Evolutionary conservation across 1,140 invertebrate species (phyloP).

Genomic region (Oncopodura yosiiana): DNA sequence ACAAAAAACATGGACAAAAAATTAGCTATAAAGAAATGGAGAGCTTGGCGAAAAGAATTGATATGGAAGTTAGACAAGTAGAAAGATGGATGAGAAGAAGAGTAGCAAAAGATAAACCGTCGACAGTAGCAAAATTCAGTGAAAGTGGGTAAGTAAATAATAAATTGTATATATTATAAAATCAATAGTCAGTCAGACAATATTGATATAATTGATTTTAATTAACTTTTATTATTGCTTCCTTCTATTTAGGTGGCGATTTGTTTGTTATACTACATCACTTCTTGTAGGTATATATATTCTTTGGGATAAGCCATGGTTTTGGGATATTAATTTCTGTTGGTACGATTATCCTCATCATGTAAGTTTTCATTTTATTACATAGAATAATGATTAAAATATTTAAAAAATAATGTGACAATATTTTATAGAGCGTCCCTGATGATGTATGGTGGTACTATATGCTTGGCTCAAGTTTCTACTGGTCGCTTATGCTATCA

Average conservation of each 20-base stretch:
- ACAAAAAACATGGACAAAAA: constrained; percentile 54
- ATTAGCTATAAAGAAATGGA: constrained; percentile 65
- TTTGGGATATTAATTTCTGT: constrained; percentile 85
- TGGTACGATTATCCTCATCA: constrained; percentile 63
- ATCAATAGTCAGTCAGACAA: neutral
- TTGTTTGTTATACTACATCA: constrained; percentile 71
- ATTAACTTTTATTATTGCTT: constrained; percentile 3
- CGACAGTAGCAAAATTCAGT: constrained; percentile 81
- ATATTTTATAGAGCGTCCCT: constrained; percentile 35
- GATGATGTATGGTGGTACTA: constrained; percentile 82
- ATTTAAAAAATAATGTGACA: neutral
- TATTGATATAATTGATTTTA: too few relatives aligned
- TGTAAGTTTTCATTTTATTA: constrained; percentile 33
- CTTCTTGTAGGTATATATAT: constrained; percentile 73
- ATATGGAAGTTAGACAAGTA: constrained; percentile 76
- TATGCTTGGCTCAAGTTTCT: constrained; percentile 88
- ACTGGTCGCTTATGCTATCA: constrained; percentile 84
- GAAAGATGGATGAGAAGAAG: constrained; percentile 80
- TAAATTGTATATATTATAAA: too few relatives aligned
- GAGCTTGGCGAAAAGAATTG: constrained; percentile 70
- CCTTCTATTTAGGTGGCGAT: constrained; percentile 61
- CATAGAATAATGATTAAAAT: constrained; percentile 47
- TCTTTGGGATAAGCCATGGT: constrained; percentile 87
- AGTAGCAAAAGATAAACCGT: constrained; percentile 70
- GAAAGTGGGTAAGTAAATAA: constrained; percentile 57